Evolutionary conservation across 1,140 invertebrate species (phyloP), one percentile per base, ranked within the genome.

Genomic region (Cylas formicarius): DNA sequence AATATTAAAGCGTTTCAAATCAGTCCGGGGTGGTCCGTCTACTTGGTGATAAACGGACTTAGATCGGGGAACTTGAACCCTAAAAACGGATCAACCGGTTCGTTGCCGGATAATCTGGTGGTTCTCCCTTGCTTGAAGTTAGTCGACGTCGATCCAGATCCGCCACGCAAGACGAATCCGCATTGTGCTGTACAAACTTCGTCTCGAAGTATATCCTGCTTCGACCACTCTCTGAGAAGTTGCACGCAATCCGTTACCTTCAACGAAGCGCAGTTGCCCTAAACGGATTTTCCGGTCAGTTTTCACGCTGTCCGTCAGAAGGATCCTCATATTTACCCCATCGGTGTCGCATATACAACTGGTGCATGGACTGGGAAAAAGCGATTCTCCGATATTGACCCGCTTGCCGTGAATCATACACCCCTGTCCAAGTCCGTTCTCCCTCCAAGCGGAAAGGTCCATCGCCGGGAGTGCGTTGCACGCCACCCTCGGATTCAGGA

Each of bases 181-280:
- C 90, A 94, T 68, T 94, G 90, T 1, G 88, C 86, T 10, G 85
- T 84, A 65, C 90, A 94, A 0, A 92, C 86, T 53, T 89, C 86
- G 56, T 94, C 90, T 2, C 78, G 74, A 14, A 89, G 62, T 14
- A 94, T 84, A 0, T 81, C 82, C 31, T 90, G 86, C 26, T 80
- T 75, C 17, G 84, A 79, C 66, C 86, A 89, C 66, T 90, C 85
- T 17, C 81, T 73, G 17, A 87, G 67, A 21, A 93, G 70, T 52
- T 86, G 81, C 23, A 78, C 78, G 63, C 90, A 95, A 62, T 91
- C 86, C 7, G 86, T 89, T 35, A 95, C 82, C 48, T 86, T 78
- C 10, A 93, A 67, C 0, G 90, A 92, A 20, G 89, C 88, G 62
- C 90, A 94, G 61, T 90, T 84, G 1, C 86, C 79, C 86, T 92